phyloP scores from a whole-genome alignment of 2,797 vertebrate species.

The Sebastes kiyomatsui region DNA sequence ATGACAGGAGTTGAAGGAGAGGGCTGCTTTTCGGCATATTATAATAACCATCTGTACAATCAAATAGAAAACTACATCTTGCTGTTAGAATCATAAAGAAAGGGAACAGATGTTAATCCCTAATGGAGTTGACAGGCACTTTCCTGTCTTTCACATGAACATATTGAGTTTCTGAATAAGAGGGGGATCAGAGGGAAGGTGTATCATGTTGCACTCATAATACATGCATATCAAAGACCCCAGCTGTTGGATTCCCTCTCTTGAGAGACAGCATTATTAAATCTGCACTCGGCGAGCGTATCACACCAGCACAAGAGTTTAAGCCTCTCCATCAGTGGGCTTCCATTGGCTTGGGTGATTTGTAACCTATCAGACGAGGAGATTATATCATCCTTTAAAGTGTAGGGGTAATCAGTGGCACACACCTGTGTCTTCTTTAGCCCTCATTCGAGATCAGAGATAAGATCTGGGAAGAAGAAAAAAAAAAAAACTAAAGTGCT shows the following conservation, averaged over 20 bases:
- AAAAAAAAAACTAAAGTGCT: conserved; percentile 43
- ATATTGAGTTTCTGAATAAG: conserved; percentile 92
- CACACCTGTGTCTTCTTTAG: conserved; percentile 90
- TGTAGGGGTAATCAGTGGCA: conserved; percentile 88
- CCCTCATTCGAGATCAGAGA: conserved; percentile 61
- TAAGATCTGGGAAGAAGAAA: conserved; percentile 24
- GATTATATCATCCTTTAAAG: conserved; percentile 89
- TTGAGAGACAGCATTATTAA: conserved; percentile 91
- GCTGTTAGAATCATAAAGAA: conserved; percentile 78
- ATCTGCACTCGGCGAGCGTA: conserved; percentile 80
- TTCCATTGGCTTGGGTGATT: conserved; percentile 77
- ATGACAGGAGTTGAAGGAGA: conserved; percentile 48
- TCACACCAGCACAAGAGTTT: conserved; percentile 76
- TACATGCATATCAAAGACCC: conserved; percentile 96
- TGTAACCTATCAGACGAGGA: conserved; percentile 92
- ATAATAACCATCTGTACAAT: conserved; percentile 80
- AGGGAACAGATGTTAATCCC: conserved; percentile 83
- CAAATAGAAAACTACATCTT: conserved; percentile 76
- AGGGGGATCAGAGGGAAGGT: conserved; percentile 92
- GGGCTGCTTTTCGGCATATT: conserved; percentile 60
- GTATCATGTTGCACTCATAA: conserved; percentile 96
- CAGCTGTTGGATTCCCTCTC: conserved; percentile 94
- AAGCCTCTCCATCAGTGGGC: conserved; percentile 76
- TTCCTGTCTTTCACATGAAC: conserved; percentile 82
- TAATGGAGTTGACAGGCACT: conserved; percentile 84